These are phyloP conservation scores for Silurus asotus DNA, from an alignment of 2,113 vertebrate genomes.

Conservation along the genomic window DNA sequence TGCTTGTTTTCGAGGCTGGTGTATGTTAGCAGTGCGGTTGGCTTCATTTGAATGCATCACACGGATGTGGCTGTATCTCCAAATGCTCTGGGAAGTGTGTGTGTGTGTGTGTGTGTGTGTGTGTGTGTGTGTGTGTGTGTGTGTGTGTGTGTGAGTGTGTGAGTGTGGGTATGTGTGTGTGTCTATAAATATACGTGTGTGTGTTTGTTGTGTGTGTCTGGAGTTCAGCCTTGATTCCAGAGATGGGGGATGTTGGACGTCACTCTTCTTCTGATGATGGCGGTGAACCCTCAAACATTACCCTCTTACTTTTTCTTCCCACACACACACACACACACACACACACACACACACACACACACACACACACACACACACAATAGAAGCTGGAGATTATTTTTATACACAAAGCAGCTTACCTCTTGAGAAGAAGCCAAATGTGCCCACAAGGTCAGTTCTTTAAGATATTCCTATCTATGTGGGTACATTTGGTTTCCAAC, in stretches of 20 bases:
- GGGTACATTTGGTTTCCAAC: neutral
- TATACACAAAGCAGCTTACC: neutral
- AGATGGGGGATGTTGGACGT: neutral
- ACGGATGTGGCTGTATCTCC: conserved; percentile 41
- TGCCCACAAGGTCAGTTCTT: neutral
- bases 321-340: neutral
- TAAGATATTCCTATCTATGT: neutral
- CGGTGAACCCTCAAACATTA: neutral
- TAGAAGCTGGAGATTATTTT: neutral
- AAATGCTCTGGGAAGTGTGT: conserved; percentile 4
- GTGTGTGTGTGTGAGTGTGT: conserved; percentile 19
- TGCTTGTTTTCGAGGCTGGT: conserved; percentile 1
- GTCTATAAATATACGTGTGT: no score
- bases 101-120: conserved; percentile 8
- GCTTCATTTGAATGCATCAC: conserved; percentile 33
- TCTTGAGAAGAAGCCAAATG: neutral
- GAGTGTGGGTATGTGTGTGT: conserved; percentile 14
- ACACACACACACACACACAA: neutral
- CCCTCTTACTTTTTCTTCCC: neutral
- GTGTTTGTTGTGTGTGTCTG: neutral
- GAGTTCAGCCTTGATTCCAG: neutral
- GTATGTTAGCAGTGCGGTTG: conserved; percentile 15
- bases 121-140: neutral
- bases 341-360: neutral
- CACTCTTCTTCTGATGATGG: neutral